A percentile compares a stretch with the other conserved stretches of the same genome.
phyloP scores from a whole-genome alignment of 2,113 vertebrate genomes.

The Cricetomys ansorgei region DNA sequence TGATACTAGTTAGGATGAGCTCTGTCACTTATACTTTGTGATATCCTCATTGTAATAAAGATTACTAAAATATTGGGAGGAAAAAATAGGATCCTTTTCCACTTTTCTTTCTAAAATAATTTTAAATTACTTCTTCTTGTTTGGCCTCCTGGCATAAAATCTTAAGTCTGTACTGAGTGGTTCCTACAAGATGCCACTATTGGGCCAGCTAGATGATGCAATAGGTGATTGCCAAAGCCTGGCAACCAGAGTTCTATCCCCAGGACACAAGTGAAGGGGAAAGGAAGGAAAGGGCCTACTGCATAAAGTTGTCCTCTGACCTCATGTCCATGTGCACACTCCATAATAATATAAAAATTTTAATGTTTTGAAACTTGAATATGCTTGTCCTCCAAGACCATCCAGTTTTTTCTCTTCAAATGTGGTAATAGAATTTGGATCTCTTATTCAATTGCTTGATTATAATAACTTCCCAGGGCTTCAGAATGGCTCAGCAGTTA shows the following conservation, averaged over 20 bases:
- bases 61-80: neutral
- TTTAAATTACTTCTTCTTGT: neutral
- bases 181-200: neutral
- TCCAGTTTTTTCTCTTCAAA: neutral
- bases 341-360: neutral
- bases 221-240: neutral
- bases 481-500: too few relatives aligned
- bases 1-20: neutral
- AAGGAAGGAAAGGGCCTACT: neutral
- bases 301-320: neutral
- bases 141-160: slow-evolving; percentile 14
- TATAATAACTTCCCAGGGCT: neutral
- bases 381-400: neutral
- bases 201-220: neutral
- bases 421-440: neutral
- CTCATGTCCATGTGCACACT: neutral
- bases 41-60: neutral
- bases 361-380: neutral
- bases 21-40: neutral
- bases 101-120: neutral
- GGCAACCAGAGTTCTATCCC: neutral
- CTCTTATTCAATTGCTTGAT: slow-evolving; percentile 7
- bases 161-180: neutral
- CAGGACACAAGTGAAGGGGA: neutral
- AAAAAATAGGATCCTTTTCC: neutral